Evolutionary conservation across 2,113 vertebrate species (phyloP).

Genomic region (Siphamia tubifer): DNA sequence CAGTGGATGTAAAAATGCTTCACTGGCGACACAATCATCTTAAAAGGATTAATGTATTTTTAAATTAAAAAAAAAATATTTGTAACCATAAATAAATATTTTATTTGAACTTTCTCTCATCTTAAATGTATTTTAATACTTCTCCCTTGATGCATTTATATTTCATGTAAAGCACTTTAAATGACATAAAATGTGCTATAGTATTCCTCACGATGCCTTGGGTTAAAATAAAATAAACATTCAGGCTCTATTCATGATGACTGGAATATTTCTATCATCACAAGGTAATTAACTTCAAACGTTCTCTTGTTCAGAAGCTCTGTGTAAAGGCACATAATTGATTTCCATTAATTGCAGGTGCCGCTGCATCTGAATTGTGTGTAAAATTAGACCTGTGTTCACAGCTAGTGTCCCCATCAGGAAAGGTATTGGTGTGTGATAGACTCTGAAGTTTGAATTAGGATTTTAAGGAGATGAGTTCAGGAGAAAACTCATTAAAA

Average conservation of each 20-base stretch:
- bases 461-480: slow-evolving; percentile 48
- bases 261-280: slow-evolving; percentile 30
- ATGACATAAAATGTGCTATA: too few species aligned
- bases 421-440: slow-evolving; percentile 18
- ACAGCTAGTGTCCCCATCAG: slow-evolving; percentile 13
- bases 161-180: too few species aligned
- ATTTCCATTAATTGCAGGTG: slow-evolving; percentile 62
- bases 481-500: slow-evolving; percentile 59
- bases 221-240: background rate
- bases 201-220: too few species aligned
- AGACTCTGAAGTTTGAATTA: slow-evolving; percentile 48
- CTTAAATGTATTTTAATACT: too few species aligned
- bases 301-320: slow-evolving; percentile 6
- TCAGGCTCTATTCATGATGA: slow-evolving; percentile 8
- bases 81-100: too few species aligned
- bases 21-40: too few species aligned
- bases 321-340: slow-evolving; percentile 33
- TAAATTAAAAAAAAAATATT: too few species aligned
- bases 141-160: too few species aligned
- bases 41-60: too few species aligned
- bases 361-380: slow-evolving; percentile 15
- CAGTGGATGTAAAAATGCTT: too few species aligned
- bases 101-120: too few species aligned
- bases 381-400: slow-evolving; percentile 25
- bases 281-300: slow-evolving; percentile 45